Percentiles rank a stretch among this genome's conserved stretches.
These are phyloP conservation scores for Orycteropus afer DNA, from an alignment of 2,113 vertebrate genomes.

Conservation along the genomic window DNA sequence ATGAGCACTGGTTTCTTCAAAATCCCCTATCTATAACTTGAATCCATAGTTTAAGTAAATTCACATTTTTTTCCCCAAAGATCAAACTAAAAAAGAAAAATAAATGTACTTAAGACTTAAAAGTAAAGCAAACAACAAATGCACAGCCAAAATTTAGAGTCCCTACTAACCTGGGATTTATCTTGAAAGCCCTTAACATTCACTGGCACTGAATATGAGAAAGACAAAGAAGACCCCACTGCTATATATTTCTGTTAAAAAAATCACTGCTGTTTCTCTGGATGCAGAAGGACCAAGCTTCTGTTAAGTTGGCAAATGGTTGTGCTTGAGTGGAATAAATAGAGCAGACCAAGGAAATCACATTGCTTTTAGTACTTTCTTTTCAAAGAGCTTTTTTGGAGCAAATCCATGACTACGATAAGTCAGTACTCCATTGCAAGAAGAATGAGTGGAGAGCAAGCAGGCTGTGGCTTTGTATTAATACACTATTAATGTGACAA, in stretches of 20 bases:
- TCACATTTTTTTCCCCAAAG: constrained; percentile 17
- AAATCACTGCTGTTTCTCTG: not conserved
- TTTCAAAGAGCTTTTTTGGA: constrained; percentile 60
- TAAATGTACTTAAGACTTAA: not conserved
- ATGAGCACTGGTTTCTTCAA: not conserved
- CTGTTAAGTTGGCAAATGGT: constrained; percentile 28
- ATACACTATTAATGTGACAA: not conserved
- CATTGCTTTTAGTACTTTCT: constrained; percentile 32
- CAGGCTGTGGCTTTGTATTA: constrained; percentile 29
- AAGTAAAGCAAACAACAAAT: not conserved
- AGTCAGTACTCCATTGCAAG: not conserved
- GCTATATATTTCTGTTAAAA: not conserved
- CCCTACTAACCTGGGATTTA: not conserved
- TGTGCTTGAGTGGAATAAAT: constrained; percentile 3
- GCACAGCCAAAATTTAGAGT: not conserved
- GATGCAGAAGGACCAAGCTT: constrained; percentile 25
- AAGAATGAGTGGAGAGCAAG: not conserved
- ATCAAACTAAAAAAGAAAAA: not conserved
- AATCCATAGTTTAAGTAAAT: not conserved
- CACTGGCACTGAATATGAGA: not conserved
- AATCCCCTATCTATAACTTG: not conserved
- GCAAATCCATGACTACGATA: not conserved
- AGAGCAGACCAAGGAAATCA: constrained; percentile 40
- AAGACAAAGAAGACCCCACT: not conserved
- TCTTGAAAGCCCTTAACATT: not conserved